Conservation (phyloP, 2,797 vertebrate genomes). For the Sylvia borin region DNA sequence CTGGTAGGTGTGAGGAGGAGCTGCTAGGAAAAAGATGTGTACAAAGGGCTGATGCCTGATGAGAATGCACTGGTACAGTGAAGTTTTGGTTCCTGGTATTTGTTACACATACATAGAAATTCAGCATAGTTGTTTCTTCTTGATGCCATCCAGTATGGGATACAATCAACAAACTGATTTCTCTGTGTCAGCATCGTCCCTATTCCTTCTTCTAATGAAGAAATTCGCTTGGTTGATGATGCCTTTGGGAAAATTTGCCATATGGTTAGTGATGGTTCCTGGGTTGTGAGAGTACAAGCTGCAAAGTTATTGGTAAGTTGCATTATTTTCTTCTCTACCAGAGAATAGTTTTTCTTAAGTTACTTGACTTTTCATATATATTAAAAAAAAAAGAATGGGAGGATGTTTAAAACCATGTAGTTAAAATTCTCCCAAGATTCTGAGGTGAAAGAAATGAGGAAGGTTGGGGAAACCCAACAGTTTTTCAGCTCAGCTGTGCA, state of each 20-base stretch:
- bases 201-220: slow-evolving; percentile 96
- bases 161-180: not conserved
- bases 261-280: slow-evolving; percentile 97
- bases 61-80: not conserved
- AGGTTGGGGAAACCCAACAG: not conserved
- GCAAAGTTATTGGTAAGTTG: slow-evolving; percentile 92
- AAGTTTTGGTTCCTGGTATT: not conserved
- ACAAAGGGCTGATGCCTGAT: not conserved
- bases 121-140: not conserved
- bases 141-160: not conserved
- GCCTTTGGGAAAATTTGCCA: slow-evolving; percentile 97
- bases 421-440: not conserved
- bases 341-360: not conserved
- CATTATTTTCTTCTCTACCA: not conserved
- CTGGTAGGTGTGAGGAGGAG: not conserved
- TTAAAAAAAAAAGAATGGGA: not conserved
- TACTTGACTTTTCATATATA: not conserved
- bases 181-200: slow-evolving; percentile 88
- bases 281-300: slow-evolving; percentile 95
- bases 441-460: not conserved
- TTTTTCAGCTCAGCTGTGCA: not conserved
- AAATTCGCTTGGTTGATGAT: slow-evolving; percentile 95
- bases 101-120: not conserved
- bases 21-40: not conserved
- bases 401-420: not conserved